A percentile compares a stretch with the other conserved stretches of the same genome.
phyloP scores from a whole-genome alignment of 2,113 vertebrate genomes.

The Macroglossus sobrinus region DNA sequence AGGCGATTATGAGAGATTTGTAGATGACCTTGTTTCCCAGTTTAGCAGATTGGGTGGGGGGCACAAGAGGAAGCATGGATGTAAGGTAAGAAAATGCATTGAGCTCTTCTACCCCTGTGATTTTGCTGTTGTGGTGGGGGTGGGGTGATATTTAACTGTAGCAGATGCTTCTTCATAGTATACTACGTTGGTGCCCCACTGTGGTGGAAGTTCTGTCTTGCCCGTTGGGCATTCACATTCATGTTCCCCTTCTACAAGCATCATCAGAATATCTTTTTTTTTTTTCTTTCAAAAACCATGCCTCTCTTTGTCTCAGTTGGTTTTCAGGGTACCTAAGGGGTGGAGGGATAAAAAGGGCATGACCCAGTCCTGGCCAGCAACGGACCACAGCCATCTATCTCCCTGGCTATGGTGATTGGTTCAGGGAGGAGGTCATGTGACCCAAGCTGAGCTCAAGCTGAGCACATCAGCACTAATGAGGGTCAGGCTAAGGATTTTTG shows the following conservation, averaged over 20 bases:
- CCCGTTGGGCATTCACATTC: background rate
- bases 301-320: background rate
- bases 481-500: background rate
- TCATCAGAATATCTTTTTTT: background rate
- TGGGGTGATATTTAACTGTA: background rate
- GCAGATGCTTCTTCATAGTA: background rate
- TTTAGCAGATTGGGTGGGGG: background rate
- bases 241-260: accelerated
- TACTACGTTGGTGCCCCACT: accelerated
- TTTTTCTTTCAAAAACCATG: background rate
- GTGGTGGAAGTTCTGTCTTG: background rate
- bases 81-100: background rate
- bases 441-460: background rate
- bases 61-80: background rate
- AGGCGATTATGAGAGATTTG: background rate
- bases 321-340: background rate
- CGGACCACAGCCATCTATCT: background rate
- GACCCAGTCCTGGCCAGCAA: background rate
- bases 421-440: background rate
- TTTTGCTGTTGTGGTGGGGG: background rate
- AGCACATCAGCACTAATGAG: background rate
- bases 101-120: background rate
- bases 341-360: background rate
- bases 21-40: no score
- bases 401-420: no score